Percentiles rank a stretch among this genome's conserved stretches.
Conservation (phyloP, 2,797 vertebrate genomes). For the Ispidina lecontei region DNA sequence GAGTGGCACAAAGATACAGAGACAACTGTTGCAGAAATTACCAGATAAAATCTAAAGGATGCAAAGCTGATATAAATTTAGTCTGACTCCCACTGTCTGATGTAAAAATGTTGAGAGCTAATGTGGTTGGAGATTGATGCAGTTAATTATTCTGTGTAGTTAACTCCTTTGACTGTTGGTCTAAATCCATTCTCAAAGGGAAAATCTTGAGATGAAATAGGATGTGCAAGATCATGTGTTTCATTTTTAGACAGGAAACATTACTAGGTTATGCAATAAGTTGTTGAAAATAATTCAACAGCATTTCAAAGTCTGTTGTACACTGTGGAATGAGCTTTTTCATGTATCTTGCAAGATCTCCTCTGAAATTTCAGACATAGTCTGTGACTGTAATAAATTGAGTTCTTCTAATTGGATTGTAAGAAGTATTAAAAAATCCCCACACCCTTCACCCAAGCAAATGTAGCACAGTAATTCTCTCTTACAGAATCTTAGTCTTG, state of each 20-base stretch:
- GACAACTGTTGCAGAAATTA: not conserved
- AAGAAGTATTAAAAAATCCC: not conserved
- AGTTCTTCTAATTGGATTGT: not conserved
- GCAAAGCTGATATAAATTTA: not conserved
- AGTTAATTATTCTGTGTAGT: not conserved
- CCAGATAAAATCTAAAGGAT: not conserved
- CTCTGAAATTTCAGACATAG: not conserved
- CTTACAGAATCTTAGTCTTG: slow-evolving; percentile 4
- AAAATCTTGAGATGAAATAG: not conserved
- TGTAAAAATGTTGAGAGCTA: not conserved
- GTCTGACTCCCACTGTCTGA: not conserved
- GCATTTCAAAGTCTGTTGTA: not conserved
- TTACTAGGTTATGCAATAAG: not conserved
- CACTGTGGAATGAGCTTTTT: not conserved
- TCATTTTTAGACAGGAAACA: not conserved
- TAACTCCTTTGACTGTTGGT: not conserved
- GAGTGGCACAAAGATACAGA: not conserved
- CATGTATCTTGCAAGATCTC: not conserved
- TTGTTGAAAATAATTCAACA: not conserved
- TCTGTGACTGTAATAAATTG: not conserved
- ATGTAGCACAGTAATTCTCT: not conserved
- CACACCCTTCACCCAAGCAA: not conserved
- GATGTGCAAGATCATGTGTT: not conserved
- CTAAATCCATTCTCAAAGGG: not conserved
- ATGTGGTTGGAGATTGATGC: not conserved